Conservation (phyloP, 2,888 invertebrate species). For the Caenorhabditis becei region DNA sequence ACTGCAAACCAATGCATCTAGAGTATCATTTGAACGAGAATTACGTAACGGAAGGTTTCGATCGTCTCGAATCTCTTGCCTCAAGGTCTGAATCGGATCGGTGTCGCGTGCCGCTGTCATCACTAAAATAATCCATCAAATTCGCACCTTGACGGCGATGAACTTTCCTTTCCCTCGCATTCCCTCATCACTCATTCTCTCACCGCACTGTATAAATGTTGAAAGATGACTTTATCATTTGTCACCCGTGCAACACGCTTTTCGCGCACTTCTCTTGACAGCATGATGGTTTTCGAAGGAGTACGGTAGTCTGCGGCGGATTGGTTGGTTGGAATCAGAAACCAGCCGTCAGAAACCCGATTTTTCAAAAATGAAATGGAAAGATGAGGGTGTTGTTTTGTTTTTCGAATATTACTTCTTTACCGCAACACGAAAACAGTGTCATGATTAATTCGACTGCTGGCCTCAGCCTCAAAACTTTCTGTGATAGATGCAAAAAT, state of each 20-base stretch:
- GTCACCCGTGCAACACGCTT: conserved; percentile 56
- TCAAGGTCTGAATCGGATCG: conserved; percentile 56
- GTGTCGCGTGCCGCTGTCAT: conserved; percentile 58
- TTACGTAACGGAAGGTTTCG: conserved; percentile 36
- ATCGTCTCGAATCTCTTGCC: conserved; percentile 31
- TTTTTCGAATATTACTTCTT: conserved; percentile 46
- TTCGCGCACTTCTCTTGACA: conserved; percentile 45
- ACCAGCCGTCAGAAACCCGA: neutral
- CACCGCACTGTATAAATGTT: conserved; percentile 49
- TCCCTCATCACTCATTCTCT: conserved; percentile 14
- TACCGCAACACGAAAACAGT: conserved; percentile 28
- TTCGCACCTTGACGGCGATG: conserved; percentile 47
- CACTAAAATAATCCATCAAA: conserved; percentile 64
- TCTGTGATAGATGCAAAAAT: neutral
- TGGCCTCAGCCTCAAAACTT: conserved; percentile 63
- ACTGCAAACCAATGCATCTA: neutral
- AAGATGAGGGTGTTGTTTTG: conserved; percentile 35
- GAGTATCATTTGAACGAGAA: conserved; percentile 39
- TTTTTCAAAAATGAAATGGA: conserved; percentile 5
- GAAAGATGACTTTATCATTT: conserved; percentile 58
- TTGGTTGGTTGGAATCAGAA: neutral
- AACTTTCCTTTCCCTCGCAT: conserved; percentile 17
- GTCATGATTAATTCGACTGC: conserved; percentile 54
- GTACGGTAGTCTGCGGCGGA: conserved; percentile 30
- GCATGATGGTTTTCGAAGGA: conserved; percentile 16